These are phyloP conservation scores for Aulostomus chinensis DNA, from an alignment of 2,797 vertebrate genomes.

Conservation along the genomic window DNA sequence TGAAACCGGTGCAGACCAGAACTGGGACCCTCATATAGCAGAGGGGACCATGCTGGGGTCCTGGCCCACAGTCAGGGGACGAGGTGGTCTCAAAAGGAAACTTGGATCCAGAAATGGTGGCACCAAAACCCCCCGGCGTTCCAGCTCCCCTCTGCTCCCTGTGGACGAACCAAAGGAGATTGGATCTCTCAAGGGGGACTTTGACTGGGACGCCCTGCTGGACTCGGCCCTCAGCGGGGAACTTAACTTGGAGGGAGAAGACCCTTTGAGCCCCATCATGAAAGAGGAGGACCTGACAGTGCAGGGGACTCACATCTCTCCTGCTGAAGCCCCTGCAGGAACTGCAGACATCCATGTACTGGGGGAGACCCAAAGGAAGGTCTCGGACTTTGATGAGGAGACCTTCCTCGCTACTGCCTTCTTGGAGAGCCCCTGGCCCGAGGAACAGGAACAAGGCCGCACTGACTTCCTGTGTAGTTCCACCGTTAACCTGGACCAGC, in stretches of 20 bases:
- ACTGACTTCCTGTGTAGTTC: conserved; percentile 81
- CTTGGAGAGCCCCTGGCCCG: conserved; percentile 90
- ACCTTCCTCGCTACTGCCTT: conserved; percentile 91
- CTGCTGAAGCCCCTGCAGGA: conserved; percentile 47
- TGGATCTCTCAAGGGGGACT: conserved; percentile 90
- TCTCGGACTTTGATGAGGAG: conserved; percentile 85
- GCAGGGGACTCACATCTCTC: conserved; percentile 75
- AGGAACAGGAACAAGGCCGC: conserved; percentile 73
- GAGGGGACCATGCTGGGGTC: conserved; percentile 75
- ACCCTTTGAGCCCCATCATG: conserved; percentile 79
- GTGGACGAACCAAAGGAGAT: conserved; percentile 87
- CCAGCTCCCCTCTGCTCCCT: conserved; percentile 83
- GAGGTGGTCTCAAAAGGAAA: conserved; percentile 81
- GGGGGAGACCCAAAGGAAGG: conserved; percentile 65
- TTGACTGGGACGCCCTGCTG: conserved; percentile 95
- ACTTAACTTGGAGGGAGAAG: conserved; percentile 84
- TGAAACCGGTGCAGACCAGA: conserved; percentile 75
- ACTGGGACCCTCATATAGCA: conserved; percentile 70
- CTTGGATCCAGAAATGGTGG: conserved; percentile 64
- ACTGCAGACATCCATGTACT: conserved; percentile 57
- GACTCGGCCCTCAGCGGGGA: conserved; percentile 84
- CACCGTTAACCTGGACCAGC: conserved; percentile 82
- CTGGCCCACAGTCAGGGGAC: conserved; percentile 67
- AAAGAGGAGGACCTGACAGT: conserved; percentile 80
- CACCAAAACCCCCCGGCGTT: conserved; percentile 74